phyloP scores from a whole-genome alignment of 2,113 vertebrate species.

The Cisticola juncidis region DNA sequence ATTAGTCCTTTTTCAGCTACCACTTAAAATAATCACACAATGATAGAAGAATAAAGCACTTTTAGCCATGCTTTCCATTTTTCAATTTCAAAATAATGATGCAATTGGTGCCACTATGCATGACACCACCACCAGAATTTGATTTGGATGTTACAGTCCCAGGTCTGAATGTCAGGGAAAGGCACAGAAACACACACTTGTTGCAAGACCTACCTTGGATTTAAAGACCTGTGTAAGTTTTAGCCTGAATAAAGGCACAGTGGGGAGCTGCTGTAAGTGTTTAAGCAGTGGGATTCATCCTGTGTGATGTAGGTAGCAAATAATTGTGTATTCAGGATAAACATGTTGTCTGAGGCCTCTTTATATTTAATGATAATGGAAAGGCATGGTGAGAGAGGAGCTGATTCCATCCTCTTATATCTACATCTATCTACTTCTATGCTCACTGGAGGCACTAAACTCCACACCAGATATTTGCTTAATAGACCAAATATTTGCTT shows the following conservation, averaged over 20 bases:
- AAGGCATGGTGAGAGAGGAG: background rate
- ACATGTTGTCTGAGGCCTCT: background rate
- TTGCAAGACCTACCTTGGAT: background rate
- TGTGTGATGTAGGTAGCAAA: background rate
- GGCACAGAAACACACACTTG: background rate
- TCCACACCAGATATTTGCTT: background rate
- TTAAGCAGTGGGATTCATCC: background rate
- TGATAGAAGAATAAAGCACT: background rate
- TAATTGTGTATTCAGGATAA: background rate
- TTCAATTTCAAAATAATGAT: background rate
- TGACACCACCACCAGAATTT: background rate
- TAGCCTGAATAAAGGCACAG: background rate
- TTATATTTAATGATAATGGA: background rate
- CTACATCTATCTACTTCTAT: background rate
- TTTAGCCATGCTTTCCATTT: background rate
- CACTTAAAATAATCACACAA: background rate
- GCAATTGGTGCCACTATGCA: background rate
- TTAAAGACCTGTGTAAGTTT: background rate
- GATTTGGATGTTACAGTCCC: background rate
- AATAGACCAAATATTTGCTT: background rate
- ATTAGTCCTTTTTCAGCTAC: constrained; percentile 23
- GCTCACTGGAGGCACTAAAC: background rate
- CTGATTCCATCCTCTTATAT: background rate
- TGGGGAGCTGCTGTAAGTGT: background rate
- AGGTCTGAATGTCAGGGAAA: background rate